Percentiles rank a stretch among this genome's conserved stretches.
Conservation (phyloP, 2,888 invertebrate genomes). For the Netelia inedita region DNA sequence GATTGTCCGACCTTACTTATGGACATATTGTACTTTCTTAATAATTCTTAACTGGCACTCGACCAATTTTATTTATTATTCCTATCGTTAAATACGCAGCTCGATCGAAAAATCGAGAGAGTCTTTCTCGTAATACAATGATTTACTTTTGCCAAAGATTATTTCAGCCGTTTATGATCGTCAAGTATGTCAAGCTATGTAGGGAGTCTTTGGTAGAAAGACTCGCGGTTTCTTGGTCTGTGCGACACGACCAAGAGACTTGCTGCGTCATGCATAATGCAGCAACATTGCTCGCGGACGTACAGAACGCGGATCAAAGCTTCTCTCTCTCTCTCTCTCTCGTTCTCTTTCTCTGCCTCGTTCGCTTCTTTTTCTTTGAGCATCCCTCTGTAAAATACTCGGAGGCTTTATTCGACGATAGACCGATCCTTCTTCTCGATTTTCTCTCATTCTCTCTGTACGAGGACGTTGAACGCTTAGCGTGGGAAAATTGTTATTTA, state of each 20-base stretch:
- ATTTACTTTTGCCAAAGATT: background rate
- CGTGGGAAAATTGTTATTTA: conserved; percentile 38
- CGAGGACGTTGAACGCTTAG: conserved; percentile 1
- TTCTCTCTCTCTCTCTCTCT: conserved; percentile 13
- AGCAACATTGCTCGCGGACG: conserved; percentile 69
- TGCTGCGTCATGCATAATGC: conserved; percentile 76
- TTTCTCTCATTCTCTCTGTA: background rate
- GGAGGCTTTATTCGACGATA: conserved; percentile 26
- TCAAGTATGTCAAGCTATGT: conserved; percentile 68
- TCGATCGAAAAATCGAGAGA: background rate
- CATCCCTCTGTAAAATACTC: conserved; percentile 59
- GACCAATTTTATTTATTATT: too few species aligned
- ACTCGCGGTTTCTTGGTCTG: conserved; percentile 18
- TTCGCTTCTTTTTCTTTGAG: conserved; percentile 36
- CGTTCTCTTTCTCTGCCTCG: conserved; percentile 3
- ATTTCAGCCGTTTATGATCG: conserved; percentile 7
- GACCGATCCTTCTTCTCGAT: background rate
- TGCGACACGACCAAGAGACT: conserved; percentile 72
- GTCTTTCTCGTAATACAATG: background rate
- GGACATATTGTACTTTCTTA: too few species aligned
- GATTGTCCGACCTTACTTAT: background rate
- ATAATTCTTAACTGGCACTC: too few species aligned
- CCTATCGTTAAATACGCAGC: too few species aligned
- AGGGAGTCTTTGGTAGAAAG: conserved; percentile 41
- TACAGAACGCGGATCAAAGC: conserved; percentile 49